Conservation (phyloP, 2,113 vertebrate species). For the Benitochromis conjunctus region DNA sequence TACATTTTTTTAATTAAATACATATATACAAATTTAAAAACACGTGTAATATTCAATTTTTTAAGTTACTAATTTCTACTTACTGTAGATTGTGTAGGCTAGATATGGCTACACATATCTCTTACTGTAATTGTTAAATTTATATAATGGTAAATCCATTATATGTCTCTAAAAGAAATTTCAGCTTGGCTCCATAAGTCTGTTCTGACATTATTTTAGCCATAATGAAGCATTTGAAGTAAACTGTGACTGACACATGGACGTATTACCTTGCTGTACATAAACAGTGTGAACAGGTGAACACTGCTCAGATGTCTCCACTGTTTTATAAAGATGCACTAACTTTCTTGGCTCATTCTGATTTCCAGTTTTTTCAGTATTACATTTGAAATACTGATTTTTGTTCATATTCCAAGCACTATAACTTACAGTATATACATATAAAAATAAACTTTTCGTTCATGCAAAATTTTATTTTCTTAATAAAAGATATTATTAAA, state of each 20-base stretch:
- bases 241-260: neutral
- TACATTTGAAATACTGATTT: neutral
- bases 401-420: neutral
- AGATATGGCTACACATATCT: too few species aligned
- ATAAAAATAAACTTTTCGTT: neutral
- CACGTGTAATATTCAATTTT: accelerated
- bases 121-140: neutral
- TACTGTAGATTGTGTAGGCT: too few species aligned
- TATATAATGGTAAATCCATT: neutral
- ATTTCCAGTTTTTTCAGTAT: neutral
- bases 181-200: too few species aligned
- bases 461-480: neutral
- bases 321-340: neutral
- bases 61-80: neutral
- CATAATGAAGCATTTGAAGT: too few species aligned
- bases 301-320: accelerated
- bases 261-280: neutral
- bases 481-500: neutral
- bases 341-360: neutral
- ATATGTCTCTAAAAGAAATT: too few species aligned
- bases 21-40: neutral
- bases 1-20: neutral
- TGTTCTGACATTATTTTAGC: too few species aligned
- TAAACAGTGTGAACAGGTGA: too few species aligned
- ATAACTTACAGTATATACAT: neutral